Evolutionary conservation across 2,797 vertebrate species (phyloP).

Genomic region (Furcifer pardalis): DNA sequence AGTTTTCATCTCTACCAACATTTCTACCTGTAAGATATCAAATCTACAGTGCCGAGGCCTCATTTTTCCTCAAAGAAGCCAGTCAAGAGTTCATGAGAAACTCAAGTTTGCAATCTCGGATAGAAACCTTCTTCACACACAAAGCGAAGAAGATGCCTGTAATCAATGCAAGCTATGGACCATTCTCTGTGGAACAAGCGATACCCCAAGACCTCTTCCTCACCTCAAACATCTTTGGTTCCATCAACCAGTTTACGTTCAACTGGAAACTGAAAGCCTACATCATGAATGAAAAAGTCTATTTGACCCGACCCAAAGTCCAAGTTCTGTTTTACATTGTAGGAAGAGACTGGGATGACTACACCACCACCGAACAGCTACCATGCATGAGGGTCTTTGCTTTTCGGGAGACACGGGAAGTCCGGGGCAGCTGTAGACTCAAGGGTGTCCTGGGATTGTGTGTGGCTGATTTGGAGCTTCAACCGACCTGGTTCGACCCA

Average conservation of each 20-base stretch:
- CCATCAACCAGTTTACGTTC: slow-evolving; percentile 80
- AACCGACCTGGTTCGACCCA: slow-evolving; percentile 83
- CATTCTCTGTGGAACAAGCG: slow-evolving; percentile 82
- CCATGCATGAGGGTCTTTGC: slow-evolving; percentile 90
- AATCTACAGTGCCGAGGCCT: slow-evolving; percentile 82
- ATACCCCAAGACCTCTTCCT: slow-evolving; percentile 85
- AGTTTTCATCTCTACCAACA: slow-evolving; percentile 86
- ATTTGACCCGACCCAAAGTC: slow-evolving; percentile 83
- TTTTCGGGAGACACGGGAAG: slow-evolving; percentile 90
- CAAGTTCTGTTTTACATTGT: slow-evolving; percentile 89
- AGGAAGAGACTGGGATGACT: slow-evolving; percentile 86
- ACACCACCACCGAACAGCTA: slow-evolving; percentile 74
- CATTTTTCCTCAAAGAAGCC: slow-evolving; percentile 91
- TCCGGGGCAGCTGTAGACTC: slow-evolving; percentile 84
- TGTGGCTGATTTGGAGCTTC: slow-evolving; percentile 85
- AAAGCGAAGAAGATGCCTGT: slow-evolving; percentile 83
- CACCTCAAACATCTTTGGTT: slow-evolving; percentile 75
- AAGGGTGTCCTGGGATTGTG: slow-evolving; percentile 85
- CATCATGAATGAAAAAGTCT: slow-evolving; percentile 83
- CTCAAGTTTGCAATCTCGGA: slow-evolving; percentile 87
- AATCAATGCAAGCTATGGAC: slow-evolving; percentile 89
- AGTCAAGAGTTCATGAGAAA: slow-evolving; percentile 90
- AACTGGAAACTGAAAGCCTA: slow-evolving; percentile 87
- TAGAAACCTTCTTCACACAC: slow-evolving; percentile 89
- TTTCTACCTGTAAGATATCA: slow-evolving; percentile 93